Evolutionary conservation across 2,113 vertebrate species (phyloP).

Genomic region (Thinocorus orbignyianus): DNA sequence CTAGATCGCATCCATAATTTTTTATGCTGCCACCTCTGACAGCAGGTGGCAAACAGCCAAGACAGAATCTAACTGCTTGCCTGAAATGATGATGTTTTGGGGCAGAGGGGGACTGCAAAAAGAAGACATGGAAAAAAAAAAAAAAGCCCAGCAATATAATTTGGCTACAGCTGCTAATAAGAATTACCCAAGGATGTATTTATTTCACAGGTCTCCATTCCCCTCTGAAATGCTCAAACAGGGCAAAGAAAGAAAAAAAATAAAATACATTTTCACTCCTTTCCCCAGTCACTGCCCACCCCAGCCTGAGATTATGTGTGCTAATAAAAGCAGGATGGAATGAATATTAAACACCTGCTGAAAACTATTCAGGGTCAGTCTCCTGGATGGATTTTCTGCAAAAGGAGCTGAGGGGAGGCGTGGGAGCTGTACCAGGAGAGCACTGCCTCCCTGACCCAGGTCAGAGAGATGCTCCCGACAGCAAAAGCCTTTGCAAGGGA

Average conservation of each 20-base stretch:
- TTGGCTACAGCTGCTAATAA: background rate
- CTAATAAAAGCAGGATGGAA: background rate
- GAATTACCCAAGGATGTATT: background rate
- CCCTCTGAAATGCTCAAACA: background rate
- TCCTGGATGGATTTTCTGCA: background rate
- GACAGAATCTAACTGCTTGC: background rate
- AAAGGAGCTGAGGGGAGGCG: background rate
- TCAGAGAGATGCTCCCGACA: fast-evolving
- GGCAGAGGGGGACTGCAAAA: background rate
- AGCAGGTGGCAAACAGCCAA: conserved; percentile 35
- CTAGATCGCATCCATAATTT: conserved; percentile 25
- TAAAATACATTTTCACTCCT: background rate
- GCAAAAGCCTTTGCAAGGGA: fast-evolving
- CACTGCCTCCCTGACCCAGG: background rate
- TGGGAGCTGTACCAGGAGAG: background rate
- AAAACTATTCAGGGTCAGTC: background rate
- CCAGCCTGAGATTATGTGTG: background rate
- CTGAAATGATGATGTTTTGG: background rate
- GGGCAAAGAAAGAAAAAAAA: background rate
- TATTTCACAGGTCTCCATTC: background rate
- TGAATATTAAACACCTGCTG: background rate
- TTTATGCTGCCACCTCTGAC: conserved; percentile 24
- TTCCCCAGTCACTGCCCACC: background rate
- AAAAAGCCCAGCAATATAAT: background rate
- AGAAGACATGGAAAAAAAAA: background rate